Percentiles rank a stretch among this genome's conserved stretches.
Conservation (phyloP, 2,113 vertebrate species). For the Oxygymnocypris stewartii region DNA sequence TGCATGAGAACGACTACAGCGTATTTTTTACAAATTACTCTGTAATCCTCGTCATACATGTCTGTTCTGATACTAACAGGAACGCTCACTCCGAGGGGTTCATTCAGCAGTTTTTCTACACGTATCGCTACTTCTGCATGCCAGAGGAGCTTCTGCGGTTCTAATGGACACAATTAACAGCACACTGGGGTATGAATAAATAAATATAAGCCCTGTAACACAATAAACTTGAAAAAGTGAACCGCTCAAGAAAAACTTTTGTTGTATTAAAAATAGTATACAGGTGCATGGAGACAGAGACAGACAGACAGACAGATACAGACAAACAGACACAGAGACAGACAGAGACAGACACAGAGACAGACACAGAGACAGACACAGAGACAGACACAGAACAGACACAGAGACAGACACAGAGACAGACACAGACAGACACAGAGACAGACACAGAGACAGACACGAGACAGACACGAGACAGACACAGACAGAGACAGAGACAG, state of each 20-base stretch:
- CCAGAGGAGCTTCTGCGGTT: slow-evolving; percentile 87
- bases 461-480: no score
- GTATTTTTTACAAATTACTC: not conserved
- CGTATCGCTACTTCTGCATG: slow-evolving; percentile 91
- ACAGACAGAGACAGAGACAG: no score
- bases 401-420: no score
- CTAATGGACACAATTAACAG: slow-evolving; percentile 85
- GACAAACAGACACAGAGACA: not conserved
- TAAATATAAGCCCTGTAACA: not conserved
- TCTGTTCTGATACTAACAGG: slow-evolving; percentile 67
- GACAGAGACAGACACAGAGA: no score
- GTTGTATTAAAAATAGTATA: not conserved
- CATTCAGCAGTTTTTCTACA: slow-evolving; percentile 93
- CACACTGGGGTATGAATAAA: slow-evolving; percentile 62
- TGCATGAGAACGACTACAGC: not conserved
- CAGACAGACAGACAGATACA: no score
- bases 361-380: no score
- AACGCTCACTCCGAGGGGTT: slow-evolving; percentile 88
- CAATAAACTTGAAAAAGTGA: not conserved
- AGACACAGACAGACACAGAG: no score
- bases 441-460: no score
- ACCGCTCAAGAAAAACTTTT: not conserved
- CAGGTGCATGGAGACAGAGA: no score
- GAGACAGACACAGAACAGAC: no score
- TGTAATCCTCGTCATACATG: not conserved